phyloP scores from a whole-genome alignment of 2,797 vertebrate genomes.

The Glossophaga mutica region DNA sequence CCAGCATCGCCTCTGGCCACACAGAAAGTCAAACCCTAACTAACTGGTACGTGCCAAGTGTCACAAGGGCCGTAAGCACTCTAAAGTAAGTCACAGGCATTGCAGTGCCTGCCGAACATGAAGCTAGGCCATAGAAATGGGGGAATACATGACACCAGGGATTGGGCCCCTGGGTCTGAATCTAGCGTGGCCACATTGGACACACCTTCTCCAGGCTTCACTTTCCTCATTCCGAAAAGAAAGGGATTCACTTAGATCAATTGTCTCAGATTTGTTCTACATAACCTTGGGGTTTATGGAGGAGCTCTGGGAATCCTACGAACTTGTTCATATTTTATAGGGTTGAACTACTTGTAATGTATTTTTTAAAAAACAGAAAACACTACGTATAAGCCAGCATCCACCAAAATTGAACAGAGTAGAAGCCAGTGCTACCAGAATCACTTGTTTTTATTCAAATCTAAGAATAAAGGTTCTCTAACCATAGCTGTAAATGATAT shows the following conservation, averaged over 20 bases:
- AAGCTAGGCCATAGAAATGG: not conserved
- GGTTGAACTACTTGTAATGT: not conserved
- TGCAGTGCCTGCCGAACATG: not conserved
- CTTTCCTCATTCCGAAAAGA: not conserved
- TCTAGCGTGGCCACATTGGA: not conserved
- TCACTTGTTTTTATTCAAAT: not conserved
- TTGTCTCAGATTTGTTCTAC: not conserved
- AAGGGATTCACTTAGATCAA: not conserved
- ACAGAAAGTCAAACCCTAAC: not conserved
- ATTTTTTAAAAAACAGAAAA: not conserved
- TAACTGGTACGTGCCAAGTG: not conserved
- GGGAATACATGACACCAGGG: accelerated
- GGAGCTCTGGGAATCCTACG: not conserved
- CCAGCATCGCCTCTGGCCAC: not conserved
- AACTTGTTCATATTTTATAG: not conserved
- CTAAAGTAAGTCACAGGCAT: not conserved
- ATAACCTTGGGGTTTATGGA: not conserved
- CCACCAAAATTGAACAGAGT: not conserved
- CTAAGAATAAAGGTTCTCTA: not conserved
- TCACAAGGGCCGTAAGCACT: not conserved
- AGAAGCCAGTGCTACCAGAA: not conserved
- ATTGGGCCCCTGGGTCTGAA: not conserved
- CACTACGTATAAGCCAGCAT: not conserved
- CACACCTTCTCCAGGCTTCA: not conserved
- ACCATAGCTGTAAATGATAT: not conserved